These are phyloP conservation scores for Odontesthes bonariensis DNA, from an alignment of 2,113 vertebrate genomes.

Conservation along the genomic window DNA sequence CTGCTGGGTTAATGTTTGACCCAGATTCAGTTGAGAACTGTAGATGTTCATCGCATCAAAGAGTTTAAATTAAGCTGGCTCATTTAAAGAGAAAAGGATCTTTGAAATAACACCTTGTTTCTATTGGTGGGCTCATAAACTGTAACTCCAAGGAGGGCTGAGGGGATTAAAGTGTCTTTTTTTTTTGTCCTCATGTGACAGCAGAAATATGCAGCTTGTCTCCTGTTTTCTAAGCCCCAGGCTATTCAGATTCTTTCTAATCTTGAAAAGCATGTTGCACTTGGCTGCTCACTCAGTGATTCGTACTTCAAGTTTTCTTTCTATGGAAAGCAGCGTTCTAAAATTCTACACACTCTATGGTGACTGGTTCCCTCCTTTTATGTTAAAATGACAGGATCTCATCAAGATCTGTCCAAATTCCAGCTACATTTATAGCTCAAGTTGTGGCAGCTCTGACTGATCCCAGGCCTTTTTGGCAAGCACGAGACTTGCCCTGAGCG, in stretches of 20 bases:
- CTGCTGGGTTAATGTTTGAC: constrained; percentile 64
- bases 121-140: constrained; percentile 3
- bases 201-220: constrained; percentile 14
- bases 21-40: constrained; percentile 49
- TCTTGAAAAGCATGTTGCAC: constrained; percentile 12
- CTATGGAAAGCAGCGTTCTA: not conserved
- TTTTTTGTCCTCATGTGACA: constrained; percentile 27
- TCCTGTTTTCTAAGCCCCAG: not conserved
- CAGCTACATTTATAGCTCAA: not conserved
- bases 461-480: constrained; percentile 2
- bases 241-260: constrained; percentile 23
- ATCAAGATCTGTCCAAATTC: not conserved
- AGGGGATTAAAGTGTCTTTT: constrained; percentile 10
- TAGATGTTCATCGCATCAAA: constrained; percentile 60
- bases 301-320: not conserved
- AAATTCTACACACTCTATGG: not conserved
- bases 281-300: constrained; percentile 8
- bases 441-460: not conserved
- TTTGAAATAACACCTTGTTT: constrained; percentile 34
- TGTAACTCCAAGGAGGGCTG: constrained; percentile 12
- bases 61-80: constrained; percentile 55
- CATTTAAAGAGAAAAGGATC: constrained; percentile 37
- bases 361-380: not conserved
- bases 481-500: constrained; percentile 21
- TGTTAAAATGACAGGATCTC: not conserved